These are phyloP conservation scores for Drosophila mauritiana DNA, from an alignment of 1,140 invertebrate genomes.

Conservation along the genomic window DNA sequence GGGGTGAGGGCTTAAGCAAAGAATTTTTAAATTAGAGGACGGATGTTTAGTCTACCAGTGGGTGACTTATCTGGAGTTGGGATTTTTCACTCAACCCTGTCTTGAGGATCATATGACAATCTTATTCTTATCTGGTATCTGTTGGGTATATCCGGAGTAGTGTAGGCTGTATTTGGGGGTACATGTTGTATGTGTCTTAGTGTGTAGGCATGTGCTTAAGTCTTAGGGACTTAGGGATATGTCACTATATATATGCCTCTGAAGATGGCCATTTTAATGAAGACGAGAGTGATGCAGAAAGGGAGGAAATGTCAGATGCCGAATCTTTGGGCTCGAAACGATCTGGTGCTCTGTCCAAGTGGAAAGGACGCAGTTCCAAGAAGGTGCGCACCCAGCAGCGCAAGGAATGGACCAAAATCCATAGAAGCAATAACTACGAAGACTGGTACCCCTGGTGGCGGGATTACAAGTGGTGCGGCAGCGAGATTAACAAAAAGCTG, in stretches of 20 bases:
- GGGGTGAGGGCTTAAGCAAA: too few relatives aligned
- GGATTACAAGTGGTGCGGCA: slow-evolving; percentile 61
- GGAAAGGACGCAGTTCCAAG: not conserved
- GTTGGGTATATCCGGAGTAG: too few relatives aligned
- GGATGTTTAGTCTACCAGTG: too few relatives aligned
- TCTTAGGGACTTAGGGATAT: too few relatives aligned
- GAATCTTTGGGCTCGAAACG: slow-evolving; percentile 11
- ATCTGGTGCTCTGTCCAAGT: not conserved
- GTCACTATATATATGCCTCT: slow-evolving; percentile 5
- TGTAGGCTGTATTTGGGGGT: too few relatives aligned
- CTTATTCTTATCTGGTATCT: too few relatives aligned
- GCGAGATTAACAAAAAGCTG: slow-evolving; percentile 44
- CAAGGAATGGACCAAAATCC: slow-evolving; percentile 26
- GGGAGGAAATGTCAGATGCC: slow-evolving; percentile 20
- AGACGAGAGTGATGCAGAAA: slow-evolving; percentile 7
- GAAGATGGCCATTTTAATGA: not conserved
- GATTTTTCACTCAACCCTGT: too few relatives aligned
- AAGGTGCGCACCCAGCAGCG: not conserved
- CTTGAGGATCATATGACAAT: too few relatives aligned
- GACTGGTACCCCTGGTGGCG: slow-evolving; percentile 56
- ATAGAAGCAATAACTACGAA: slow-evolving; percentile 41
- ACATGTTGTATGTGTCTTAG: too few relatives aligned
- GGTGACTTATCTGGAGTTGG: too few relatives aligned
- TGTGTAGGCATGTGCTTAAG: too few relatives aligned
- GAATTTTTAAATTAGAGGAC: too few relatives aligned